Conservation (phyloP, 2,113 vertebrate species). For the Entelurus aequoreus region DNA sequence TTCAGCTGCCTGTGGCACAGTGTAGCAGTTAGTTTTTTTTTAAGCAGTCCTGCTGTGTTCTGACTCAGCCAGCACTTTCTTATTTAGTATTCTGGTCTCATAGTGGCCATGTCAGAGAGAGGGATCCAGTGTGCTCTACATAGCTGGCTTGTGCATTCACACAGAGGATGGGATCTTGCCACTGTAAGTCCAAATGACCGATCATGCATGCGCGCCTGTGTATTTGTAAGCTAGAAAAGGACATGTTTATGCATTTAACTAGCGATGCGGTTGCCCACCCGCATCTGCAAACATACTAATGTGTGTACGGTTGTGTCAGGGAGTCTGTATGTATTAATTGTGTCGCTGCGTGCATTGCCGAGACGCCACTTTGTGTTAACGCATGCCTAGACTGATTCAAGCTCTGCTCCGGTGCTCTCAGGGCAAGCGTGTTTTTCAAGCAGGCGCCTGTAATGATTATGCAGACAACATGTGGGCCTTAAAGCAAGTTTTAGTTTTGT, state of each 20-base stretch:
- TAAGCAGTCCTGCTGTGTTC: conserved; percentile 28
- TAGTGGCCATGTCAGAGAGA: conserved; percentile 46
- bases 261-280: conserved; percentile 4
- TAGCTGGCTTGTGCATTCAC: conserved; percentile 24
- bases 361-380: conserved; percentile 70
- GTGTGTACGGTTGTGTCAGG: conserved; percentile 13
- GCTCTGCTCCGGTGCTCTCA: conserved; percentile 52
- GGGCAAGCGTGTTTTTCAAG: conserved; percentile 64
- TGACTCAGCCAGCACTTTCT: conserved; percentile 51
- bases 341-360: conserved; percentile 42
- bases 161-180: conserved; percentile 20
- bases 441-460: conserved; percentile 68
- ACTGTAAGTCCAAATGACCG: conserved; percentile 25
- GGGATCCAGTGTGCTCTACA: conserved; percentile 34
- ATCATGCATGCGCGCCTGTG: conserved; percentile 7
- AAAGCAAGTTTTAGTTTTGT: conserved; percentile 9
- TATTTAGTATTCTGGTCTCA: conserved; percentile 67
- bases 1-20: conserved; percentile 8
- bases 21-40: conserved; percentile 20
- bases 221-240: not conserved
- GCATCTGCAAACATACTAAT: conserved; percentile 35
- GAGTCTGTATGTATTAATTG: conserved; percentile 25
- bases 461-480: conserved; percentile 30
- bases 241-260: conserved; percentile 17
- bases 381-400: conserved; percentile 73